Evolutionary conservation across 1,140 invertebrate genomes (phyloP).

Genomic region (Steinernema khuongi): DNA sequence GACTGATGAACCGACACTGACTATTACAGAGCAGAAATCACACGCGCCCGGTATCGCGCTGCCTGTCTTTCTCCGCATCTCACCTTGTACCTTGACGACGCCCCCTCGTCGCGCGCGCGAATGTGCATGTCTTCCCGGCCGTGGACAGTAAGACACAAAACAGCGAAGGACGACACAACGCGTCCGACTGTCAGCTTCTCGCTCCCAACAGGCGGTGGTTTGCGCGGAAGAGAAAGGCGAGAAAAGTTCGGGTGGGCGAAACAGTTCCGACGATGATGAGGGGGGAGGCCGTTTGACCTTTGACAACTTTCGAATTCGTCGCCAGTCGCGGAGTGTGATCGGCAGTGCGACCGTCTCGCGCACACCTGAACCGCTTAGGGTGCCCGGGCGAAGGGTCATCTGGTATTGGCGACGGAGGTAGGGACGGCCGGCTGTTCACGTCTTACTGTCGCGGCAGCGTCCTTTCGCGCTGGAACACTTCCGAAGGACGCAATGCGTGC

Average conservation of each 20-base stretch:
- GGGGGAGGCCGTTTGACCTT: not conserved
- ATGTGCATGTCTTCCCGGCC: constrained; percentile 6
- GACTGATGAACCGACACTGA: constrained; percentile 4
- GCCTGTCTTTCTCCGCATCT: not conserved
- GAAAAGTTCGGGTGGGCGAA: not conserved
- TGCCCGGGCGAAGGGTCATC: not conserved
- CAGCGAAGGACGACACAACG: constrained; percentile 7
- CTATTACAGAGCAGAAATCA: constrained; percentile 6
- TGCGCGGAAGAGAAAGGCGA: not conserved
- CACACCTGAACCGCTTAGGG: not conserved
- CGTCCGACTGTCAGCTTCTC: not conserved
- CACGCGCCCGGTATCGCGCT: not conserved
- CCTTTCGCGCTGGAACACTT: not conserved
- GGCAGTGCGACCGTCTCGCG: not conserved
- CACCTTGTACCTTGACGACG: not conserved
- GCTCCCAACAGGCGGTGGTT: not conserved
- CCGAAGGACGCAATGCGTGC: not conserved
- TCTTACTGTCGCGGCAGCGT: no score
- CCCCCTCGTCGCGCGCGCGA: not conserved
- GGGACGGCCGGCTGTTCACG: no score
- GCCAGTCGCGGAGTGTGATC: not conserved
- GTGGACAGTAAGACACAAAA: constrained; percentile 15
- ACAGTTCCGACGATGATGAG: constrained; percentile 2
- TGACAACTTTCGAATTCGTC: not conserved
- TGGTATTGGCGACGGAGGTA: not conserved